A percentile compares a stretch with the other conserved stretches of the same genome.
Conservation (phyloP, 2,888 invertebrate genomes). For the Thyatira batis region DNA sequence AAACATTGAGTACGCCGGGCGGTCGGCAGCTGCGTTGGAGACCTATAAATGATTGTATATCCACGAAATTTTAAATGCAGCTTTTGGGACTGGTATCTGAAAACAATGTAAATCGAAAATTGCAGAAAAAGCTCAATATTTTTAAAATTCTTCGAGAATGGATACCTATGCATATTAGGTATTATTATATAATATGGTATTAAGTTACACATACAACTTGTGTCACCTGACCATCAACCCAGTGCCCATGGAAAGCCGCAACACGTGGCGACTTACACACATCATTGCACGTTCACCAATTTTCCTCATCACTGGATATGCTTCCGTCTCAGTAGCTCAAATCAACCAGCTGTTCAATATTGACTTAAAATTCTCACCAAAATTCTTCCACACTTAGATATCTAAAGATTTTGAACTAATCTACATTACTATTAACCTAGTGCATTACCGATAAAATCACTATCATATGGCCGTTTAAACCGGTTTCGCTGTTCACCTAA, state of each 20-base stretch:
- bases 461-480: slow-evolving; percentile 57
- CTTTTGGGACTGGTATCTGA: slow-evolving; percentile 43
- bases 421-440: slow-evolving; percentile 40
- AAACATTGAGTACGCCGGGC: slow-evolving; percentile 73
- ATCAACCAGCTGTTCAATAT: slow-evolving; percentile 39
- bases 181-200: slow-evolving; percentile 25
- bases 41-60: slow-evolving; percentile 75
- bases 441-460: slow-evolving; percentile 53
- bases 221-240: slow-evolving; percentile 27
- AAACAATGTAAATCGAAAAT: slow-evolving; percentile 25
- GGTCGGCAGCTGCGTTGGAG: slow-evolving; percentile 77
- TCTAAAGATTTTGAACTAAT: slow-evolving; percentile 13
- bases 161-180: too few species aligned
- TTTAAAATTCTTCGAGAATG: neutral
- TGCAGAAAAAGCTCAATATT: too few species aligned
- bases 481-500: slow-evolving; percentile 56
- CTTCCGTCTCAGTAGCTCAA: slow-evolving; percentile 58
- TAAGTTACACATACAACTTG: slow-evolving; percentile 42
- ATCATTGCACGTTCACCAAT: slow-evolving; percentile 57
- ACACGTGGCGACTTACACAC: slow-evolving; percentile 66
- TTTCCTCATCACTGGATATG: slow-evolving; percentile 60
- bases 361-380: neutral
- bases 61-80: slow-evolving; percentile 64
- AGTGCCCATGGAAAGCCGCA: slow-evolving; percentile 29
- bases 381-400: neutral